These are phyloP conservation scores for Stegodyphus mimosarum DNA, from an alignment of 1,140 invertebrate genomes.

Conservation along the genomic window DNA sequence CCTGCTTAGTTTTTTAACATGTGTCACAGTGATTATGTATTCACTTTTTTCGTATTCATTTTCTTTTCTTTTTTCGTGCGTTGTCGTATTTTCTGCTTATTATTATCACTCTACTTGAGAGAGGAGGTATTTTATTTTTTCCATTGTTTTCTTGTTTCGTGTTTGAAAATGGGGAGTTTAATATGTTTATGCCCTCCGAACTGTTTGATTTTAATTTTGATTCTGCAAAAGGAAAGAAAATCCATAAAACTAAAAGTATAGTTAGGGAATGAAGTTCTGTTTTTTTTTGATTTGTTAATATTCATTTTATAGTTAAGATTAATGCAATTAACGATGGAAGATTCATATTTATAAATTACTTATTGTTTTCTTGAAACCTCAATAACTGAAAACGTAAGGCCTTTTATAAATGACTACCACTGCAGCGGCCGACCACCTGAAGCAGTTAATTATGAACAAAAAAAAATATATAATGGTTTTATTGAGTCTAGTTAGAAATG, in stretches of 20 bases:
- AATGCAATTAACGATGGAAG: too few relatives aligned
- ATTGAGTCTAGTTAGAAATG: too few relatives aligned
- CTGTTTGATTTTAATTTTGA: neutral
- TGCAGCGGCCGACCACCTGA: too few relatives aligned
- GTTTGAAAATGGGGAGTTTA: neutral
- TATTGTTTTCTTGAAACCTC: too few relatives aligned
- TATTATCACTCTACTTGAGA: slow-evolving; percentile 29
- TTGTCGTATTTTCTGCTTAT: slow-evolving; percentile 28
- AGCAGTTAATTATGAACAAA: too few relatives aligned
- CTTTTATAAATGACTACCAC: too few relatives aligned
- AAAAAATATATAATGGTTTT: too few relatives aligned
- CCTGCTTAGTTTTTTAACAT: slow-evolving; percentile 22
- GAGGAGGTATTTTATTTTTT: neutral
- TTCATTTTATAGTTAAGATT: too few relatives aligned
- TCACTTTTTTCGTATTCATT: slow-evolving; percentile 19
- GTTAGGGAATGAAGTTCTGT: too few relatives aligned
- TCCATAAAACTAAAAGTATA: neutral
- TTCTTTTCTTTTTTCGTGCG: slow-evolving; percentile 12
- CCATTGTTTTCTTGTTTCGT: neutral
- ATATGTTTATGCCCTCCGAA: neutral
- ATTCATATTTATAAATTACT: too few relatives aligned
- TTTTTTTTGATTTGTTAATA: too few relatives aligned
- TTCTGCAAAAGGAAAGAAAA: neutral
- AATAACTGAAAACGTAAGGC: too few relatives aligned
- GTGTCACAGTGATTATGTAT: slow-evolving; percentile 52